Base-by-base conservation (phyloP, 2,888 invertebrate species). In the Drosophila putrida region DNA sequence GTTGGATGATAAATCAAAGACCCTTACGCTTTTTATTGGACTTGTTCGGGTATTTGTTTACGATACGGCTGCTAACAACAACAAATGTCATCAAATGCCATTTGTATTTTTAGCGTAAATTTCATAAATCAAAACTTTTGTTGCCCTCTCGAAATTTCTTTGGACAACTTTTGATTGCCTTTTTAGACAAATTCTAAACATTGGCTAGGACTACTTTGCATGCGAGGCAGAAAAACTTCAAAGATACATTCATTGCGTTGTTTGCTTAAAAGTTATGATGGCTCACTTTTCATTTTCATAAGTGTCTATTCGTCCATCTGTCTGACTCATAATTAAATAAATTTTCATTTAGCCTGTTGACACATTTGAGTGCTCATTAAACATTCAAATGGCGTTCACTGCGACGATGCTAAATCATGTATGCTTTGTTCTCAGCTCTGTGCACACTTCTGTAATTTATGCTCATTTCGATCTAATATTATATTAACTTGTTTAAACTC, bases 351-450 rank as follows among this genome's bases (percentile, higher is more conserved):
- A 78, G 87, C 75, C 72, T 82, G 82, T 87, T 83, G 87, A 83
- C 83, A 83, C 87, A 78, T 84, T 78, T 84, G 87, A 84, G 82
- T 84, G 87, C 87, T 82, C 87, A 87, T 87, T 84, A 87, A 83
- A 87, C 82, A 81, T 82, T 78, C 66, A 84, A 83, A 87, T 81
- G 59, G 63, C 78, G 65, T 57, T 55, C 54, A 59, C 78, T 71
- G 54, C 3, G 69, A 28, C 68, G 68, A 59, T 20, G 49, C 77
- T 86, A 86, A 83, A 83, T 83, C 86, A 83, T 79, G 53, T 38
- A 59, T 63, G 76, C 64, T 78, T 84, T 83, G 80, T 80, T 70
- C 58, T 60, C 43, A 33, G 63, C 66, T 64, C 51, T 25, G 41
- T 49, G 63, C 83, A 76, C 86, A 67, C 86, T 78, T 65, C 36